Percentiles rank a stretch among this genome's conserved stretches.
These are phyloP conservation scores for Tridacna gigas DNA, from an alignment of 2,888 invertebrate species.

Conservation along the genomic window DNA sequence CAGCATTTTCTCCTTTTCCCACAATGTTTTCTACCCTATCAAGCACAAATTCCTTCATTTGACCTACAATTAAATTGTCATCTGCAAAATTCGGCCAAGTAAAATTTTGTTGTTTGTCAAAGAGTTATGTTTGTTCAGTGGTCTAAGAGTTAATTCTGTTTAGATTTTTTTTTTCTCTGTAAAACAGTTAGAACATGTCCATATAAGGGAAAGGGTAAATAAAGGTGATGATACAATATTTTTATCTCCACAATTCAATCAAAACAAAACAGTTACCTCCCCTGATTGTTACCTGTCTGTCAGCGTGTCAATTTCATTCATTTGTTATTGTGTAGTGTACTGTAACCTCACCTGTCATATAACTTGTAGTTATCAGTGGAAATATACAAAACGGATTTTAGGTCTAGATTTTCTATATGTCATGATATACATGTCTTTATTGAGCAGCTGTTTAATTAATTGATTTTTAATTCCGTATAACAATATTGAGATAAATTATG, in stretches of 20 bases:
- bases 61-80: too few species aligned
- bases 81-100: too few species aligned
- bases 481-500: slow-evolving; percentile 5
- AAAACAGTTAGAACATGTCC: too few species aligned
- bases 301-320: slow-evolving; percentile 42
- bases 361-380: background rate
- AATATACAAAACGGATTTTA: background rate
- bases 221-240: too few species aligned
- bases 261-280: slow-evolving; percentile 39
- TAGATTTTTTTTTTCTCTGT: too few species aligned
- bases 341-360: slow-evolving; percentile 49
- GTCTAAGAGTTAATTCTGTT: too few species aligned
- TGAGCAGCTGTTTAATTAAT: slow-evolving; percentile 6
- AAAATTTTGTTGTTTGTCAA: too few species aligned
- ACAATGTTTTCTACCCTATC: too few species aligned
- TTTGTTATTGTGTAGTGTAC: slow-evolving; percentile 45
- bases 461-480: slow-evolving; percentile 12
- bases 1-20: too few species aligned
- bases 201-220: too few species aligned
- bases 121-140: too few species aligned
- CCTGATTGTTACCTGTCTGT: slow-evolving; percentile 54
- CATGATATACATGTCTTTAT: background rate
- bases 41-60: too few species aligned
- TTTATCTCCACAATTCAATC: background rate
- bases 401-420: background rate